Evolutionary conservation across 2,113 vertebrate species (phyloP).

Genomic region (Alectura lathami): DNA sequence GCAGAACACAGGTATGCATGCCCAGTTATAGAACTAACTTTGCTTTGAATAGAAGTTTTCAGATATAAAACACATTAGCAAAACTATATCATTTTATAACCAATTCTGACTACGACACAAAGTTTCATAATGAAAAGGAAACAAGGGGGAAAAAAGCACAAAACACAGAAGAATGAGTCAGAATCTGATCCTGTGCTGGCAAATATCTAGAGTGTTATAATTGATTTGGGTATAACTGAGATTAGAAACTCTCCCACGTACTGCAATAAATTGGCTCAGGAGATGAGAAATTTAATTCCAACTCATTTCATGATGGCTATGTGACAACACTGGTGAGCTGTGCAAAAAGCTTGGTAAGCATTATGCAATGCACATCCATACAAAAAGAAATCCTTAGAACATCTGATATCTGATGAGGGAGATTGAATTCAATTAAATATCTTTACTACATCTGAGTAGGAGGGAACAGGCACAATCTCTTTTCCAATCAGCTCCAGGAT

Average conservation of each 20-base stretch:
- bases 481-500: not conserved
- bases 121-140: not conserved
- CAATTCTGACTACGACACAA: not conserved
- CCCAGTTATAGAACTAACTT: not conserved
- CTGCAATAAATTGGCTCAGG: not conserved
- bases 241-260: not conserved
- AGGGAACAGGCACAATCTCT: not conserved
- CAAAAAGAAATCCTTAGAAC: not conserved
- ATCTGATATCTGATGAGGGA: not conserved
- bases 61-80: not conserved
- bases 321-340: not conserved
- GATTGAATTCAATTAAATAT: not conserved
- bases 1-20: not conserved
- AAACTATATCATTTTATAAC: not conserved
- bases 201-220: not conserved
- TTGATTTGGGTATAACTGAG: not conserved
- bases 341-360: not conserved
- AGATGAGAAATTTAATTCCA: constrained; percentile 1
- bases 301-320: not conserved
- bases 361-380: not conserved
- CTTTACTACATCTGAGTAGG: not conserved
- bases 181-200: not conserved
- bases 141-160: not conserved
- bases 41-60: not conserved
- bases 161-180: not conserved